Evolutionary conservation across 2,888 invertebrate genomes (phyloP), one percentile per base, ranked within the genome.

Genomic region (Ditula angustiorana): DNA sequence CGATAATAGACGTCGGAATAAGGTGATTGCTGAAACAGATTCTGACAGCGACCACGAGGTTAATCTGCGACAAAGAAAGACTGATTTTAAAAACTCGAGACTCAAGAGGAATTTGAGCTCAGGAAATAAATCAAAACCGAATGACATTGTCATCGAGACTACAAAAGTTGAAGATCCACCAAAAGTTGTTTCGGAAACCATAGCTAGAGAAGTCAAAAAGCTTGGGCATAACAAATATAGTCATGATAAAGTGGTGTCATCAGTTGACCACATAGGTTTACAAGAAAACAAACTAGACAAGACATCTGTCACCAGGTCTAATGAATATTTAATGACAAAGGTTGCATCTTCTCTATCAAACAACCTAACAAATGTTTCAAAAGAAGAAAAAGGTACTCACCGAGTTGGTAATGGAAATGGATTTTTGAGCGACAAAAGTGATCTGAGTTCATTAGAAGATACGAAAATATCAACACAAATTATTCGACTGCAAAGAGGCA

Each of bases 1-100:
- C 69, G 86, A 93, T 77, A 86, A 82, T 85, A 88, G 90, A 85
- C 85, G 93, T 83, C 86, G 92, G 67, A 85, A 88, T 75, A 87
- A 93, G 83, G 74, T 90, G 71, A 83, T 93, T 77, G 85, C 87
- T 77, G 87, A 90, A 78, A 84, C 89, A 75, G 84, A 90, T 83
- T 84, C 91, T 79, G 82, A 88, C 72, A 82, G 88, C 74, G 83
- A 92, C 77, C 82, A 85, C 80, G 83, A 91, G 82, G 65, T 82
- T 55, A 90, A 88, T 69, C 78, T 90, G 69, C 85, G 91, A 74
- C 89, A 89, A 73, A 84, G 92, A 67, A 92, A 92, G 78, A 80
- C 83, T 69, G 92, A 92, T 60, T 92, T 83, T 68, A 92, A 92
- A 83, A 90, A 87, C 73, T 84, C 90, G 23, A 86, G 92, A 76